A percentile compares a stretch with the other conserved stretches of the same genome.
phyloP scores from a whole-genome alignment of 2,888 invertebrate species.

The Eucera pruinosa region DNA sequence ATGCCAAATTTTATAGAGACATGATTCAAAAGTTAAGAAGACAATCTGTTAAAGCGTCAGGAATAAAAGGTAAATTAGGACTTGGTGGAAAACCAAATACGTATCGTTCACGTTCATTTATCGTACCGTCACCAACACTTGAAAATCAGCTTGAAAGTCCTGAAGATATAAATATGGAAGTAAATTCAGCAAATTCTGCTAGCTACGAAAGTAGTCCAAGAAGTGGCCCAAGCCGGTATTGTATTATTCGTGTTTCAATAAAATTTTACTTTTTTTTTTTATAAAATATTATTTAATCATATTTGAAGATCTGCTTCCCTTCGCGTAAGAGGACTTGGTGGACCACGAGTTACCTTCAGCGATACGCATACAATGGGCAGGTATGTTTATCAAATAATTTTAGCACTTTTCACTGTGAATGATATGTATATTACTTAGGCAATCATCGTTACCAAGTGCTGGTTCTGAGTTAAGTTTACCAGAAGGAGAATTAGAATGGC shows the following conservation, averaged over 20 bases:
- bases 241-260: constrained; percentile 13
- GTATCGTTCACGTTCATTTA: constrained; percentile 91
- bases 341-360: constrained; percentile 87
- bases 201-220: constrained; percentile 91
- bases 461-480: constrained; percentile 89
- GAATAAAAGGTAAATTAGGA: constrained; percentile 92
- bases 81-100: constrained; percentile 87
- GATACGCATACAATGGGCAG: constrained; percentile 87
- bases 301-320: constrained; percentile 88
- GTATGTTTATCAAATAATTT: constrained; percentile 71
- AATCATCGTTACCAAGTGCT: constrained; percentile 92
- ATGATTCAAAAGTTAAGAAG: constrained; percentile 95
- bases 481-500: constrained; percentile 87
- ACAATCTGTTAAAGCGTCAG: constrained; percentile 92
- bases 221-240: constrained; percentile 87
- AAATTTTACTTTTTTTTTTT: background rate
- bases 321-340: constrained; percentile 85
- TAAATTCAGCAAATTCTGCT: constrained; percentile 85
- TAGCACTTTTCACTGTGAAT: background rate
- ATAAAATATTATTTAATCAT: background rate
- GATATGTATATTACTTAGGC: constrained; percentile 83
- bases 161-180: constrained; percentile 79
- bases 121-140: constrained; percentile 89
- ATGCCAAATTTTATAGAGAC: constrained; percentile 86
- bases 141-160: constrained; percentile 86